A percentile compares a stretch with the other conserved stretches of the same genome.
Evolutionary conservation across 2,797 vertebrate species (phyloP).

Genomic region (Gallinago nigripennis): DNA sequence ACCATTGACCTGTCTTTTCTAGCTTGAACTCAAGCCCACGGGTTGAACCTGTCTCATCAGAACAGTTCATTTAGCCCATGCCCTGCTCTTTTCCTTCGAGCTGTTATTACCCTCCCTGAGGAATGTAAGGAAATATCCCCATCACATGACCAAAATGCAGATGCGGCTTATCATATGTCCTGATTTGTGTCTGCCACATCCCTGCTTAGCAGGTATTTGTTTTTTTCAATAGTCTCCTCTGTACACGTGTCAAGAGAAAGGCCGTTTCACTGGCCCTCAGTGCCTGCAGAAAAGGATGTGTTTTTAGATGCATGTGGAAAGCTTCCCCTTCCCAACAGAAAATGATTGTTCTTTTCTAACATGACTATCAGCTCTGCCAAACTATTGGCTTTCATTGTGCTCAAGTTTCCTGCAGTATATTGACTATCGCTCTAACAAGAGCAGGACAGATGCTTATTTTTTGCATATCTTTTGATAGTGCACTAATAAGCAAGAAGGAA

Average conservation of each 20-base stretch:
- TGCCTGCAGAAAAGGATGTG: not conserved
- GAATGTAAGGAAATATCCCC: not conserved
- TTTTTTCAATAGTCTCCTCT: not conserved
- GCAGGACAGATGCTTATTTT: not conserved
- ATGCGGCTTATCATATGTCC: not conserved
- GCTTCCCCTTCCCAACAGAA: not conserved
- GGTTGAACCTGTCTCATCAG: not conserved
- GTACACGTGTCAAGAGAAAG: fast-evolving
- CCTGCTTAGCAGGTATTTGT: not conserved
- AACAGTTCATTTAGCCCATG: not conserved
- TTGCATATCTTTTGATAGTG: not conserved
- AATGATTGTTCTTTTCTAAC: not conserved
- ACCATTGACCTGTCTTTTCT: slow-evolving; percentile 39
- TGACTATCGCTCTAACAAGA: not conserved
- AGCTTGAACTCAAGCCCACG: not conserved
- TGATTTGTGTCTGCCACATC: not conserved
- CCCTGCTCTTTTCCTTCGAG: not conserved
- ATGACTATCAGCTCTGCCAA: not conserved
- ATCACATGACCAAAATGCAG: not conserved
- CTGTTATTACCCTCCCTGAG: not conserved
- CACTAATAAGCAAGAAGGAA: not conserved
- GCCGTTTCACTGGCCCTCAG: not conserved
- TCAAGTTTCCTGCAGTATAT: not conserved
- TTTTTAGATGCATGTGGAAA: not conserved
- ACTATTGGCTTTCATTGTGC: not conserved